Base-by-base conservation (phyloP, 2,113 vertebrate species). In the Prochilodus magdalenae region DNA sequence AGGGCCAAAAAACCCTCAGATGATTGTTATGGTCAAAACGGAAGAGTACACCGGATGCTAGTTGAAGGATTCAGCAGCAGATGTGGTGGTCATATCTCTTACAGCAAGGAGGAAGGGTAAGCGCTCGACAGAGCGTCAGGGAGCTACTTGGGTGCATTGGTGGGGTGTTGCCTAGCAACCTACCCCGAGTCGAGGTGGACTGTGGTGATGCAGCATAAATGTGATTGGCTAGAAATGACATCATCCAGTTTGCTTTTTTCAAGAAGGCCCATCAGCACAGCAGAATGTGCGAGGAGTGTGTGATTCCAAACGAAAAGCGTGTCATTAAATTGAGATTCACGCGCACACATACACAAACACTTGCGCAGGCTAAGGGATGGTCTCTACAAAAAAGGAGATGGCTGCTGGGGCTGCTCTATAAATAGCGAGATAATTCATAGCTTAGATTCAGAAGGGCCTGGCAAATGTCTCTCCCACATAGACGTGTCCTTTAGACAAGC, bases 201-300 rank as follows among this genome's bases (percentile, higher is more conserved):
- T 81, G 89, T 86, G 65, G 86, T 90, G 88, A 92, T 94, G 92
- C 91, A 91, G 93, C 88, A 80, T 85, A 89, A 91, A 90, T 90
- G 88, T 91, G 92, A 95, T 94, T 95, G 94, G 94, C 85, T 89
- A 83, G 87, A 89, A 86, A 91, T 95, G 90, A 95, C 93, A 93
- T 95, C 93, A 94, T 93, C 82, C 83, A 7, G 40, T 75, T 74
- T 73, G 77, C 63, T 74, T 75, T 79, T 53, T 40, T 47, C 67
- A 81, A 87, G 86, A 89, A 91, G 88, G 87, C 90, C 88, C 80
- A 89, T 30, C 22, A 29, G 90, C 87, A 70, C 89, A 91, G 91
- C 90, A 88, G 89, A 92, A 86, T 86, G 87, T 90, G 89, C 89
- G 84, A 89, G 86, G 90, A 87, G 85, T 89, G 85, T 87, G 88